Evolutionary conservation across 2,888 invertebrate genomes (phyloP), one percentile per base, ranked within the genome.

Genomic region (Ctena decussata): DNA sequence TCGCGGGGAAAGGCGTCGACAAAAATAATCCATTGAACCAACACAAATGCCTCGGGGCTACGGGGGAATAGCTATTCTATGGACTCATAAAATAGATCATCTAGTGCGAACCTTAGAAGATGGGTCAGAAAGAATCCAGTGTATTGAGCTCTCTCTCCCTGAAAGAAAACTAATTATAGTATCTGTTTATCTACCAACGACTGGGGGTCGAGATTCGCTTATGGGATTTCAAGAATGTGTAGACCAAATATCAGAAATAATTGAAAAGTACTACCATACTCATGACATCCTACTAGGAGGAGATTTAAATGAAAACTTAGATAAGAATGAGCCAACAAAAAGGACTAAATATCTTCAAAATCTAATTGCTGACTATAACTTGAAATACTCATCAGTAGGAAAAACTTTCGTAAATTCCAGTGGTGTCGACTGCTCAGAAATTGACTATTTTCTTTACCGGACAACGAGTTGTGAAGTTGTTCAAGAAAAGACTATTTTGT

Each of bases 391-490:
- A 5, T 27, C 6, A n/a, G 32, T 21, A 60, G 79, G 57, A 27
- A 53, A 24, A 24, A 79, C 79, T 30, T 72, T 41, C 71, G 24
- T 79, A 21, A 57, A 79, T 41, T 69, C 79, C 15, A 46, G 57
- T 49, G 79, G 79, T 24, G 27, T 60, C n/a, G 79, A 79, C n/a
- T 73, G 72, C 39, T 73, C 79, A 37, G 79, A 79, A 57, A 72
- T 79, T 37, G 71, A 72, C 57, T 79, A 53, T 37, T 57, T 79
- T 24, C 18, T 60, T 8, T 12, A 24, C 27, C 12, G 32, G 32
- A 35, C 18, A 32, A 57, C 15, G 18, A 53, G 24, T 35, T 21
- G n/a, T n/a, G n/a, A 35, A n/a, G n/a, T n/a, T n/a, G 27, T 53
- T 53, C 15, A 18, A 5, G 53, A 44, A 24, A 35, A 44, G n/a